Percentiles rank a stretch among this genome's conserved stretches.
Evolutionary conservation across 2,888 invertebrate species (phyloP).

Genomic region (Melinaea menophilus): DNA sequence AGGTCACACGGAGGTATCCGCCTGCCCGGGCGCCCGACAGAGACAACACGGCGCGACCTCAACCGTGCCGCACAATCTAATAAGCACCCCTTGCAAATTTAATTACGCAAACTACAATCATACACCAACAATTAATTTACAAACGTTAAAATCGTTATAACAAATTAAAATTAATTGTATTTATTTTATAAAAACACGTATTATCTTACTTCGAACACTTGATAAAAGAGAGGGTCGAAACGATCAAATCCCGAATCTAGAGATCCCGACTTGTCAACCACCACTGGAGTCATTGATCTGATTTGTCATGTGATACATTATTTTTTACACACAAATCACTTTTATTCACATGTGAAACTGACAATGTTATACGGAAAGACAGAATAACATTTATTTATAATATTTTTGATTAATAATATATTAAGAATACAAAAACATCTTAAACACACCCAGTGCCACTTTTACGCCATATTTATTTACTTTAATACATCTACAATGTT

Average conservation of each 20-base stretch:
- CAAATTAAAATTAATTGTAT: conserved; percentile 41
- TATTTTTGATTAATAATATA: conserved; percentile 6
- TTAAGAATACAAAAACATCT: conserved; percentile 20
- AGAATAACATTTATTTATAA: not conserved
- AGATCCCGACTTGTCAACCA: conserved; percentile 58
- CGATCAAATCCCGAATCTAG: conserved; percentile 53
- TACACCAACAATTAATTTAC: conserved; percentile 10
- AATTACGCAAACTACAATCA: conserved; percentile 42
- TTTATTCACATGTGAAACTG: not conserved
- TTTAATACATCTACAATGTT: conserved; percentile 40
- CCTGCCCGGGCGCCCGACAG: conserved; percentile 52
- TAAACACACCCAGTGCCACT: conserved; percentile 42
- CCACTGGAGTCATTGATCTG: conserved; percentile 66
- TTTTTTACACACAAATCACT: conserved; percentile 21
- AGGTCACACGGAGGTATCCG: conserved; percentile 77
- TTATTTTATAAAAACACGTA: conserved; percentile 44
- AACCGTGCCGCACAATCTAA: conserved; percentile 53
- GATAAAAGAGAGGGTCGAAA: conserved; percentile 55
- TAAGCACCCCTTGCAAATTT: conserved; percentile 51
- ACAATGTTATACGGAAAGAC: not conserved
- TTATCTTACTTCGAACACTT: conserved; percentile 55
- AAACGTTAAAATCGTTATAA: conserved; percentile 14
- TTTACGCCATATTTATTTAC: conserved; percentile 74
- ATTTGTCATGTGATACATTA: conserved; percentile 46
- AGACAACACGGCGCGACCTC: conserved; percentile 61